Evolutionary conservation across 2,113 vertebrate genomes (phyloP), one percentile per base, ranked within the genome.

Genomic region (Tachysurus fulvidraco): DNA sequence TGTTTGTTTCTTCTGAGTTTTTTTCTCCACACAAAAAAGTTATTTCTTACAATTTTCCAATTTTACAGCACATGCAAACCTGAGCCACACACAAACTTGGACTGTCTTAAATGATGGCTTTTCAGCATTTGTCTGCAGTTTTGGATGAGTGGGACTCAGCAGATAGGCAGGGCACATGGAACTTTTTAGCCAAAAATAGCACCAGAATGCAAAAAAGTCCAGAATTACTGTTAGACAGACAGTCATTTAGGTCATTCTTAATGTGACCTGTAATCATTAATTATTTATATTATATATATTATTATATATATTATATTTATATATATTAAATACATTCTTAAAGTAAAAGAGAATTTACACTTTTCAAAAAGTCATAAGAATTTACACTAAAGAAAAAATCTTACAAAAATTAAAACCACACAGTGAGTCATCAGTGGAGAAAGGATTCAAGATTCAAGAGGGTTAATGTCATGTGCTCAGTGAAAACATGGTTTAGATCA

Each of bases 101-200:
- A 30, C 46, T 17, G 13, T 36, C 36, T 69, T 54, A 19, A 69
- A 83, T 65, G 30, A 17, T 52, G 52, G n/a, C 44, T 0, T 3
- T 55, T 67, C 62, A 41, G 62, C 50, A 57, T 46, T 80, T 25
- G 23, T 69, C 76, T 69, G 62, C 50, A 69, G 41, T 81, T 81
- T 82, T 11, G n/a, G 77, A 78, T 65, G 12, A 78, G 50, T 11
- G 36, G 19, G 25, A 60, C 50, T 85, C 23, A 85, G 25, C 16
- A n/a, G 46, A 16, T 17, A 74, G 2, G n/a, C 6, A 28, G 16
- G 9, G 14, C 4, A 36, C 78, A n/a, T 62, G 44, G 30, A 28
- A 50, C 23, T n/a, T 84, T 60, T 44, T 76, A 59, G 14, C 67
- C 25, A 19, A n/a, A 67, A 84, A 52, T 28, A 85, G 16, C 41